These are phyloP conservation scores for Amblyopsis rosae DNA, from an alignment of 2,113 vertebrate species.

Conservation along the genomic window DNA sequence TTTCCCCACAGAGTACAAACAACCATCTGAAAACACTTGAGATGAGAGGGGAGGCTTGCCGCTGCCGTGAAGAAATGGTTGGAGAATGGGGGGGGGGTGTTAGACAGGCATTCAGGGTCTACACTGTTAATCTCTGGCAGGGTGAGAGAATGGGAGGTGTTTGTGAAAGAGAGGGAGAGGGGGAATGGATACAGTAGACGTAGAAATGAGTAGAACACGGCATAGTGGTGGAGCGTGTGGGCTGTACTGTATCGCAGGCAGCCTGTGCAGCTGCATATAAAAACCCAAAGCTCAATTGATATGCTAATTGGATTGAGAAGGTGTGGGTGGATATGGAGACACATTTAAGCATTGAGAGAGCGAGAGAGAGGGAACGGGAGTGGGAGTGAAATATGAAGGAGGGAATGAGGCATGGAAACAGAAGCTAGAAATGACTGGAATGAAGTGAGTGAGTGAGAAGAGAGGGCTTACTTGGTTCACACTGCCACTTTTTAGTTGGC, in stretches of 20 bases:
- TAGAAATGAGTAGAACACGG: slow-evolving; percentile 33
- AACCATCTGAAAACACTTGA: slow-evolving; percentile 8
- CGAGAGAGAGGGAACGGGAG: slow-evolving; percentile 31
- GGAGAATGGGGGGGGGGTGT: slow-evolving; percentile 2
- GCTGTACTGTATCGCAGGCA: slow-evolving; percentile 40
- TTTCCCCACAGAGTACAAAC: slow-evolving; percentile 13
- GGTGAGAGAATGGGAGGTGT: slow-evolving; percentile 10
- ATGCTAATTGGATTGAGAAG: slow-evolving; percentile 70
- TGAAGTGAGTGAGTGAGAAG: slow-evolving; percentile 49
- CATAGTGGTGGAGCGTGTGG: slow-evolving; percentile 46
- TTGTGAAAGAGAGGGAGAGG: slow-evolving; percentile 22
- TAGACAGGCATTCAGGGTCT: not conserved
- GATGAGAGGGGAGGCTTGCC: slow-evolving; percentile 5
- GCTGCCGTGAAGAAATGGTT: slow-evolving; percentile 3
- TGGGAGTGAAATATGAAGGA: not conserved
- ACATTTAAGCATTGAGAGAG: slow-evolving; percentile 53
- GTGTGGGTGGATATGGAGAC: slow-evolving; percentile 70
- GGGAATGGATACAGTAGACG: slow-evolving; percentile 26
- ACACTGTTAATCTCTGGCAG: not conserved
- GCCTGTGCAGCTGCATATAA: slow-evolving; percentile 36
- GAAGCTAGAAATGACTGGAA: slow-evolving; percentile 24
- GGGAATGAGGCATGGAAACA: slow-evolving; percentile 30
- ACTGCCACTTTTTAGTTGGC: slow-evolving; percentile 23
- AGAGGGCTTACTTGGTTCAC: too few relatives aligned
- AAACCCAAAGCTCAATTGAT: slow-evolving; percentile 56